Evolutionary conservation across 2,113 vertebrate genomes (phyloP).

Genomic region (Uria aalge): DNA sequence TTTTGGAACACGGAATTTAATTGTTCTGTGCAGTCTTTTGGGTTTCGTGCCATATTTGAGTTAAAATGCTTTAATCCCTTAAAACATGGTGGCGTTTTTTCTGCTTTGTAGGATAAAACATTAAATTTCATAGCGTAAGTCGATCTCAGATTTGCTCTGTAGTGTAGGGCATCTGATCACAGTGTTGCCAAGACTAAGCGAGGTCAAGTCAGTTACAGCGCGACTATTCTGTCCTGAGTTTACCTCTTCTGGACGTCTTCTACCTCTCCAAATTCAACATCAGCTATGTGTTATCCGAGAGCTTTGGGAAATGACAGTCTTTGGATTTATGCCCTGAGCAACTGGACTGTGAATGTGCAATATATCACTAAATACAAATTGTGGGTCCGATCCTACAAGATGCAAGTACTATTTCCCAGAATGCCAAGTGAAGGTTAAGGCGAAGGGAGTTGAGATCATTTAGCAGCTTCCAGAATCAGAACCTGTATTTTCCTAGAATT

Average conservation of each 20-base stretch:
- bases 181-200: background rate
- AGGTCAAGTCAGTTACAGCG: background rate
- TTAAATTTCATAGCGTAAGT: background rate
- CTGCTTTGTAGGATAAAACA: background rate
- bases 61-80: background rate
- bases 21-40: background rate
- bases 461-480: background rate
- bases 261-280: background rate
- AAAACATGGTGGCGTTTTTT: rapidly evolving
- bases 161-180: background rate
- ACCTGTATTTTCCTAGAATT: background rate
- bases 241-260: background rate
- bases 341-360: background rate
- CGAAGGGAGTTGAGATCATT: background rate
- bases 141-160: background rate
- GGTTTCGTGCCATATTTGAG: background rate
- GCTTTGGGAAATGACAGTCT: background rate
- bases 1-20: background rate
- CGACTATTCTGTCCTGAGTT: background rate
- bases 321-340: background rate
- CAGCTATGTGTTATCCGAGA: background rate
- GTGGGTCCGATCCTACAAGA: background rate
- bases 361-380: background rate
- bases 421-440: background rate
- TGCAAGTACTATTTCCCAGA: background rate